A percentile compares a stretch with the other conserved stretches of the same genome.
Evolutionary conservation across 2,113 vertebrate species (phyloP).

Genomic region (Oncorhynchus mykiss): DNA sequence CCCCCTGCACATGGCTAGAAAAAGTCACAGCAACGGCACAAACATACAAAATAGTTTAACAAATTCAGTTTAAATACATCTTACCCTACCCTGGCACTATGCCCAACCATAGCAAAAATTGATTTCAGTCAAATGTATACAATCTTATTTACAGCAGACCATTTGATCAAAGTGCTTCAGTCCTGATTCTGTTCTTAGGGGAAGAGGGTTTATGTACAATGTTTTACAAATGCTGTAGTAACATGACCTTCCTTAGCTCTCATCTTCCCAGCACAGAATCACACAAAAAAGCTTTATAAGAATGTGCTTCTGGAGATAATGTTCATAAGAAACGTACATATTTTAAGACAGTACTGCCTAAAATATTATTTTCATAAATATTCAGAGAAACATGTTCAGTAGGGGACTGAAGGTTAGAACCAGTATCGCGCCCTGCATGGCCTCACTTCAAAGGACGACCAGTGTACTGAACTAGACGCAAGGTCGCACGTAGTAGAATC

Average conservation of each 20-base stretch:
- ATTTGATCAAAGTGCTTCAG: constrained; percentile 93
- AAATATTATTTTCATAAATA: constrained; percentile 67
- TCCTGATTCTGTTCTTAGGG: constrained; percentile 78
- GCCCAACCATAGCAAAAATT: constrained; percentile 86
- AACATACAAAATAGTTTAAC: constrained; percentile 81
- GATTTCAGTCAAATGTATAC: constrained; percentile 80
- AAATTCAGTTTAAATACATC: constrained; percentile 74
- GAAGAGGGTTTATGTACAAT: constrained; percentile 77
- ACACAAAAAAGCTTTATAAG: constrained; percentile 82
- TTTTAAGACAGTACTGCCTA: constrained; percentile 72
- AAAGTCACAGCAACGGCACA: constrained; percentile 78
- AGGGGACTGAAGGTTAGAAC: constrained; percentile 11
- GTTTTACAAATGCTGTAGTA: constrained; percentile 83
- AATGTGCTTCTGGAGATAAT: constrained; percentile 74
- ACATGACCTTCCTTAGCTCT: constrained; percentile 58
- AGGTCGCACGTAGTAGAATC: not conserved
- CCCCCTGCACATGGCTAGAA: constrained; percentile 77
- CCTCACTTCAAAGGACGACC: not conserved
- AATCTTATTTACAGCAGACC: constrained; percentile 91
- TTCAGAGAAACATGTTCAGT: constrained; percentile 28
- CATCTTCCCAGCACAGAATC: constrained; percentile 21
- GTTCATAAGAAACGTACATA: constrained; percentile 56
- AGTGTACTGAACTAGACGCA: not conserved
- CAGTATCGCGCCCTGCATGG: not conserved
- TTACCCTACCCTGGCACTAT: constrained; percentile 78